A percentile compares a stretch with the other conserved stretches of the same genome.
Evolutionary conservation across 2,888 invertebrate species (phyloP).

Genomic region (Leistus spinibarbis): DNA sequence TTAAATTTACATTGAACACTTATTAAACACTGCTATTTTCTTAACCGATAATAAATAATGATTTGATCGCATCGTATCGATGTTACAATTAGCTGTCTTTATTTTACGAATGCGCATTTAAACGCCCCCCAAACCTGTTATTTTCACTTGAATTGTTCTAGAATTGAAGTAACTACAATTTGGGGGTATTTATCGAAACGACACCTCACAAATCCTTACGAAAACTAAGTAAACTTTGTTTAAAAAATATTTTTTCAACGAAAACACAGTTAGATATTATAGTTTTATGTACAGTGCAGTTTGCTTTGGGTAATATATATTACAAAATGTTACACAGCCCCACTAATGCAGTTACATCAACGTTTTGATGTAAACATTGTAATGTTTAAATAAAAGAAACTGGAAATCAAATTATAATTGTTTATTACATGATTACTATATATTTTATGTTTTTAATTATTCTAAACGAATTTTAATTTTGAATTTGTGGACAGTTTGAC

Average conservation of each 20-base stretch:
- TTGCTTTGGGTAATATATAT: slow-evolving; percentile 30
- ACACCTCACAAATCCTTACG: no score
- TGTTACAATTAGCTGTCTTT: no score
- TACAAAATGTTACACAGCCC: slow-evolving; percentile 35
- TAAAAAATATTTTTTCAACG: not conserved
- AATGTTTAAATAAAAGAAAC: slow-evolving; percentile 8
- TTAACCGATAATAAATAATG: not conserved
- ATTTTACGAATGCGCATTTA: no score
- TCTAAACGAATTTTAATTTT: slow-evolving; percentile 27
- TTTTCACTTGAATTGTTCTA: no score
- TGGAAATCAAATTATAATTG: slow-evolving; percentile 13
- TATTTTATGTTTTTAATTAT: slow-evolving; percentile 21
- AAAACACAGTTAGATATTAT: not conserved
- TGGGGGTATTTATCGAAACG: not conserved
- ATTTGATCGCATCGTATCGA: not conserved
- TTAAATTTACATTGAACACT: not conserved
- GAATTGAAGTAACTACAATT: no score
- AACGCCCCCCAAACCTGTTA: no score
- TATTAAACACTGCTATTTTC: not conserved
- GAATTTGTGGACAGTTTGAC: slow-evolving; percentile 1
- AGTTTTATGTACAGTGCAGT: slow-evolving; percentile 19
- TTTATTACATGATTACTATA: slow-evolving; percentile 29
- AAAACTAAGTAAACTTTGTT: not conserved
- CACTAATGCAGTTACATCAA: slow-evolving; percentile 22
- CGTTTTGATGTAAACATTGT: slow-evolving; percentile 18